These are phyloP conservation scores for Eupsittula cactorum DNA, from an alignment of 2,113 vertebrate species.

Conservation along the genomic window DNA sequence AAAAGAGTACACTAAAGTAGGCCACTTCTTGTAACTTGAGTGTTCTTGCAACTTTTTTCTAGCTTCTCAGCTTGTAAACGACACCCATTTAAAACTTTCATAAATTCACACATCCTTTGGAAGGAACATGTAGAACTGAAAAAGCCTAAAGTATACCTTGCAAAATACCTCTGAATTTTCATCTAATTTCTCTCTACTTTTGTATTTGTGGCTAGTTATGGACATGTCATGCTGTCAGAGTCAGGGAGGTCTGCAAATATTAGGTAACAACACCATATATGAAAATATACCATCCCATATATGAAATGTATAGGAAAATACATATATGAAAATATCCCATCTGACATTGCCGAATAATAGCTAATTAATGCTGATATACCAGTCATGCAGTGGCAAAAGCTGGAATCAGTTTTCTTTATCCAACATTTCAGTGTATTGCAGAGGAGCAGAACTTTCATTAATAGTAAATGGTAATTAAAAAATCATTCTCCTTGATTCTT, in stretches of 20 bases:
- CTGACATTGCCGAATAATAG: not conserved
- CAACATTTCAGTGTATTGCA: not conserved
- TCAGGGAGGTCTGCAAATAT: not conserved
- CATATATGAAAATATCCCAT: not conserved
- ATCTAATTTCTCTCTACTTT: constrained; percentile 28
- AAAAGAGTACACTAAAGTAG: constrained; percentile 48
- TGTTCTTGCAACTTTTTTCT: constrained; percentile 48
- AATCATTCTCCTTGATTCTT: not conserved
- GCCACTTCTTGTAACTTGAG: constrained; percentile 22
- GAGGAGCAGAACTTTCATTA: not conserved
- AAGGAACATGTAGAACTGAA: constrained; percentile 49
- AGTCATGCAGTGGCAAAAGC: not conserved
- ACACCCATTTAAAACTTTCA: constrained; percentile 46
- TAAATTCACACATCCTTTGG: constrained; percentile 57
- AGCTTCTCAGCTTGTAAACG: constrained; percentile 49
- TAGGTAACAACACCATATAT: not conserved
- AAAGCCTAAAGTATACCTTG: constrained; percentile 13
- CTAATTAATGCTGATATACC: not conserved
- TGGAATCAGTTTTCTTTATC: not conserved
- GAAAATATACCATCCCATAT: not conserved
- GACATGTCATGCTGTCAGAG: not conserved
- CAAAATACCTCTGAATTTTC: constrained; percentile 24
- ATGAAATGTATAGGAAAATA: not conserved
- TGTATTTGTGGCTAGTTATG: not conserved
- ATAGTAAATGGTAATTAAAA: not conserved